Base-by-base conservation (phyloP, 2,797 vertebrate genomes). In the Phoeniculus purpureus region DNA sequence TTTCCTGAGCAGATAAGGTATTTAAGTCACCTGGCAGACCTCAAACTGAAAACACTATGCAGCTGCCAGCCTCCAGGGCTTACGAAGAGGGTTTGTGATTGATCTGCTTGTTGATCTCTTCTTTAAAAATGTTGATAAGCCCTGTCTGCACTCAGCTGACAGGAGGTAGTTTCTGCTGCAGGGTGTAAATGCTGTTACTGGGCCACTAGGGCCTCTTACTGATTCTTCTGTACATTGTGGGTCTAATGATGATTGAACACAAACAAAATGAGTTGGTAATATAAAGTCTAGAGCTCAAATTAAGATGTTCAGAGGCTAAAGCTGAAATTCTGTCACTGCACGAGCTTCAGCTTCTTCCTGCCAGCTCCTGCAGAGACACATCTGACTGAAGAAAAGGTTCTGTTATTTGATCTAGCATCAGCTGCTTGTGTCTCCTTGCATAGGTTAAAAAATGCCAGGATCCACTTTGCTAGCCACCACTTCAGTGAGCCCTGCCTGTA, bases 11-110 rank as follows among this genome's bases (percentile, higher is more conserved):
- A 88, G 64, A 40, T 90, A 87, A 90, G 32, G 6, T 4, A 1
- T 51, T 84, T 86, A 84, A 83, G 62, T 80, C n/a, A 80, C 31
- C 62, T 85, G 90, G 88, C 62, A 70, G 50, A 25, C 7, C 26
- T 66, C 16, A 45, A 78, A 29, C 50, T 81, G 45, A 60, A 78
- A 72, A 55, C 11, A 62, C 16, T 8, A 15, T 58, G 84, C 95
- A 96, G 86, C 78, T 95, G 90, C 85, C 47, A 79, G 66, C 95
- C 93, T 65, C 17, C 2, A 64, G 79, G 85, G 70, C 73, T 70
- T 92, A 80, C 47, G 71, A 79, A 85, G 83, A 79, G 73, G 60
- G 56, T 60, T 27, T 73, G 73, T 76, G 18, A 70, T 52, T 74
- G 40, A 81, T 81, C 20, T 76, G 56, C 48, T 32, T 81, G 55